Percentiles rank a stretch among this genome's conserved stretches.
Evolutionary conservation across 2,888 invertebrate genomes (phyloP).

Genomic region (Gibbula magus): DNA sequence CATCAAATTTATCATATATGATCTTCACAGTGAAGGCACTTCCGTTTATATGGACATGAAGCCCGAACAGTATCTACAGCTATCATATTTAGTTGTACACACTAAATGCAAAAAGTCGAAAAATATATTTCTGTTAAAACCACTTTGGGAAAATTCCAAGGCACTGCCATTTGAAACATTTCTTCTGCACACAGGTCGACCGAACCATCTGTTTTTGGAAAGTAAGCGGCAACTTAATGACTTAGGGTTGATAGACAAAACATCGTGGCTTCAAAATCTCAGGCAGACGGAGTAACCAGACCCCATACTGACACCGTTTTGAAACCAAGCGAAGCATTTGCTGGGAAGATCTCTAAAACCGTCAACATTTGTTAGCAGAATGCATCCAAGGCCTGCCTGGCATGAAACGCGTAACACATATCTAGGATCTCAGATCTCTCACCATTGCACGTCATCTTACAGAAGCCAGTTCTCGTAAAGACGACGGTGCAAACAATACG

Average conservation of each 20-base stretch:
- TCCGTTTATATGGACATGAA: neutral
- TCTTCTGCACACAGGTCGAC: neutral
- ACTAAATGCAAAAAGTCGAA: neutral
- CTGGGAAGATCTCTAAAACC: neutral
- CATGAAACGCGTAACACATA: too few relatives aligned
- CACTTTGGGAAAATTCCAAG: slow-evolving; percentile 16
- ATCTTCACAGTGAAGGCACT: neutral
- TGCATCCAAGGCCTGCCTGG: too few relatives aligned
- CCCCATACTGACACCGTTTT: neutral
- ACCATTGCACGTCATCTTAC: too few relatives aligned
- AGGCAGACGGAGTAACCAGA: neutral
- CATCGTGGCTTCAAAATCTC: neutral
- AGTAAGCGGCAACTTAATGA: neutral
- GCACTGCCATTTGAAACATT: slow-evolving; percentile 11
- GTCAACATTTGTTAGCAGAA: too few relatives aligned
- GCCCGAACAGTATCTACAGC: slow-evolving; percentile 1
- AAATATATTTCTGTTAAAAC: slow-evolving; percentile 12
- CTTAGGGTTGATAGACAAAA: neutral
- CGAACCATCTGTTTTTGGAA: neutral
- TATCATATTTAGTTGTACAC: neutral
- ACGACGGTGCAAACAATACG: too few relatives aligned
- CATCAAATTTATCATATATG: neutral
- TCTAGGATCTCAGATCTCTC: too few relatives aligned
- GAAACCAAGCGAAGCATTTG: neutral
- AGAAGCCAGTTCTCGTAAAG: too few relatives aligned